Conservation (phyloP, 2,113 vertebrate species). For the Entomyzon cyanotis region DNA sequence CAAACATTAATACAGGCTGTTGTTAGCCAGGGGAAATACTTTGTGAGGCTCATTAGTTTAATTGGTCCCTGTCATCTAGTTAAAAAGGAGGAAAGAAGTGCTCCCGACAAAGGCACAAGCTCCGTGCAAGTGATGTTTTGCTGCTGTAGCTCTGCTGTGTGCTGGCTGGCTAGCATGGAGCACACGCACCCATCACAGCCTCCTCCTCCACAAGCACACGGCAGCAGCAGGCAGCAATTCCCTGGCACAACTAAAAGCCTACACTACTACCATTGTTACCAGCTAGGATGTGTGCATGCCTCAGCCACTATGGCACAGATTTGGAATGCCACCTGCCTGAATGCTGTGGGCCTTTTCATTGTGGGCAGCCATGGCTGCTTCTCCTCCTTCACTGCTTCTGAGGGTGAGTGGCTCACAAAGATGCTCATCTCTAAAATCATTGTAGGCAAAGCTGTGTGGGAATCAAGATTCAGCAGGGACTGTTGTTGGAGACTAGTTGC, state of each 20-base stretch:
- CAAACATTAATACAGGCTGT: slow-evolving; percentile 54
- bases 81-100: slow-evolving; percentile 58
- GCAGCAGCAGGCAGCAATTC: background rate
- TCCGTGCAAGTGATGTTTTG: slow-evolving; percentile 35
- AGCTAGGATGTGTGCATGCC: background rate
- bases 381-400: background rate
- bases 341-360: background rate
- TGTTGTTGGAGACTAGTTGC: background rate
- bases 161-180: background rate
- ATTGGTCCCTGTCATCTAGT: slow-evolving; percentile 75
- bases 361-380: background rate
- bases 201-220: accelerated
- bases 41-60: slow-evolving; percentile 74
- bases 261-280: background rate
- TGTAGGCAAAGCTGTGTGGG: background rate
- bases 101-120: slow-evolving; percentile 56
- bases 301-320: background rate
- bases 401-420: background rate
- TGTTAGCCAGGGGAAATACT: slow-evolving; percentile 69
- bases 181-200: accelerated
- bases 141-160: background rate
- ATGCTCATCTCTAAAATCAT: background rate
- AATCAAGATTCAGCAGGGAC: background rate
- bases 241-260: background rate
- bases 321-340: background rate